Percentiles rank a stretch among this genome's conserved stretches.
phyloP scores from a whole-genome alignment of 2,888 invertebrate species.

The Enoplolaimus lenunculus region DNA sequence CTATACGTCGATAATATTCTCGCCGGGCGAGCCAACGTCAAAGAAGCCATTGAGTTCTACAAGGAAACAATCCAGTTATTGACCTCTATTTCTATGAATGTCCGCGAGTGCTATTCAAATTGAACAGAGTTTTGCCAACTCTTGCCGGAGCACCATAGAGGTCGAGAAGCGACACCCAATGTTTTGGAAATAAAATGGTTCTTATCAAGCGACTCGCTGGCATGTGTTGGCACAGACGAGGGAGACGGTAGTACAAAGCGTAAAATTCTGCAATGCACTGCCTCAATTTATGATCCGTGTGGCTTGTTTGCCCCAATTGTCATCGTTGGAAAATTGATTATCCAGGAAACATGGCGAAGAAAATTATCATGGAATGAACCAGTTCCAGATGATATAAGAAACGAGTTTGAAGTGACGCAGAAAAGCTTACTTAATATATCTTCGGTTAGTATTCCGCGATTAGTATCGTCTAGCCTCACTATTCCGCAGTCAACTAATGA shows the following conservation, averaged over 20 bases:
- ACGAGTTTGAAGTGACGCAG: background rate
- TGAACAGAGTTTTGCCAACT: background rate
- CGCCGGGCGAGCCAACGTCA: background rate
- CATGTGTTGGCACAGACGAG: background rate
- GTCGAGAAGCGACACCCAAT: background rate
- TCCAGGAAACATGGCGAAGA: background rate
- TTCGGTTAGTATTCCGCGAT: background rate
- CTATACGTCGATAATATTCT: slow-evolving; percentile 11
- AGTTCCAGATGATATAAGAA: background rate
- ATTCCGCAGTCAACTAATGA: background rate
- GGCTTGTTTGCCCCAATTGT: background rate
- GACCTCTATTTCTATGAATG: background rate
- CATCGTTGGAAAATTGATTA: background rate
- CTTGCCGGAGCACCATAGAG: background rate
- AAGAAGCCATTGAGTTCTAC: background rate
- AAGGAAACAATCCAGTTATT: background rate
- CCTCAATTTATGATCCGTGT: background rate
- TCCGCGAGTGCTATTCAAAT: slow-evolving; percentile 4
- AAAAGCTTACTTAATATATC: background rate
- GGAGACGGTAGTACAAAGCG: background rate
- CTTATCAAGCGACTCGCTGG: background rate
- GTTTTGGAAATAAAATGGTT: background rate
- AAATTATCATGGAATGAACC: background rate
- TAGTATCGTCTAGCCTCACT: background rate
- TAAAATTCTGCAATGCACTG: background rate